phyloP scores from a whole-genome alignment of 37 sponge, comb jelly and placozoan genomes.

The Cliona cf. orientalis region DNA sequence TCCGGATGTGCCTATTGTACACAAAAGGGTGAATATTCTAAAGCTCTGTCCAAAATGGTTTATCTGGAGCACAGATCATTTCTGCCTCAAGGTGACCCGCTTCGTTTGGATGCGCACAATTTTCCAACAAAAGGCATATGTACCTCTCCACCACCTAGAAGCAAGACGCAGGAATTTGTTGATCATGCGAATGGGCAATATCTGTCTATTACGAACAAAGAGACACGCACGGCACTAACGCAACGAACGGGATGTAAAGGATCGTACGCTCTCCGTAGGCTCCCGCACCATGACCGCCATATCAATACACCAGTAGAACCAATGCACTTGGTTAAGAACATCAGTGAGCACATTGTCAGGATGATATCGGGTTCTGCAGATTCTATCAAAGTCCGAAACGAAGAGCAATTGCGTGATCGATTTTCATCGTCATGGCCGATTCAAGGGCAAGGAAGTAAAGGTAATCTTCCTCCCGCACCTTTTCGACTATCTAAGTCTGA shows the following conservation, averaged over 20 bases:
- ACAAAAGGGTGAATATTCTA: neutral
- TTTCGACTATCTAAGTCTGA: neutral
- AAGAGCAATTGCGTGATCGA: neutral
- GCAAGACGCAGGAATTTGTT: neutral
- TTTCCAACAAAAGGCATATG: neutral
- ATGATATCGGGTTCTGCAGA: neutral
- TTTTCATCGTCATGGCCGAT: conserved; percentile 2
- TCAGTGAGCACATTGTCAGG: conserved; percentile 12
- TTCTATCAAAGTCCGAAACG: conserved; percentile 9
- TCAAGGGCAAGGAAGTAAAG: neutral
- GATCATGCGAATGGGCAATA: neutral
- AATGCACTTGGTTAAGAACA: conserved; percentile 11
- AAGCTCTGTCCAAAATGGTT: conserved; percentile 11
- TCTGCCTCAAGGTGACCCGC: neutral
- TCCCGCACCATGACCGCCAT: conserved; percentile 21
- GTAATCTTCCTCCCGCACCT: conserved; percentile 4
- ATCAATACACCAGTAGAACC: conserved; percentile 14
- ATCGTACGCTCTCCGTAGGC: neutral
- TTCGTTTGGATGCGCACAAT: neutral
- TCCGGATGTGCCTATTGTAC: conserved; percentile 11
- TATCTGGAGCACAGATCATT: conserved; percentile 10
- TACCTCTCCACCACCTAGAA: neutral
- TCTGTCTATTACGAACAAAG: neutral
- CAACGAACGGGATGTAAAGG: conserved; percentile 1
- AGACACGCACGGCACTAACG: neutral